Base-by-base conservation (phyloP, 2,797 vertebrate species). In the Phrynocephalus forsythii region DNA sequence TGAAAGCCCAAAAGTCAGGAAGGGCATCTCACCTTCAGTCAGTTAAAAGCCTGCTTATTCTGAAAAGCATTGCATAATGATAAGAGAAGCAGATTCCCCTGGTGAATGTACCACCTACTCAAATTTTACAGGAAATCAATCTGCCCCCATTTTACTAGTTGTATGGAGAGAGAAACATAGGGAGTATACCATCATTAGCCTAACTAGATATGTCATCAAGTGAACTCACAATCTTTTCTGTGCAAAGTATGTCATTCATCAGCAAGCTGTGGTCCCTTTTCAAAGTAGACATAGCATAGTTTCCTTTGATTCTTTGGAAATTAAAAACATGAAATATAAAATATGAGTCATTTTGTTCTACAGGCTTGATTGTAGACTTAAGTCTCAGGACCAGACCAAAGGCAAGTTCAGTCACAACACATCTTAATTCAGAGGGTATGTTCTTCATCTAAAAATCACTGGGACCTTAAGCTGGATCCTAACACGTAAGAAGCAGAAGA, bases 251-350 rank as follows among this genome's bases (percentile, higher is more conserved):
- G 20, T 85, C 10, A 20, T 30, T 38, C 52, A 16, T 18, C 44
- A 18, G 26, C 20, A 26, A 82, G 20, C 20, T n/a, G 16, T 56
- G 20, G 9, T 56, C 63, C 13, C n/a, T 68, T 15, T 15, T 26
- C 63, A 82, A 82, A 63, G n/a, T 5, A 33, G 18, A 63, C 18
- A 15, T 22, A 33, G n/a, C 10, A 3, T 0, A 38, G 4, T 66
- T 66, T 33, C 13, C 20, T 79, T 5, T 2, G 11, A 18, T 38
- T 5, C 0, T 60, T 72, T 0, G 73, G 11, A 79, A 0, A n/a
- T 60, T 13, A 15, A 44, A 85, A 33, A 11, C 3, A 18, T 79
- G 44, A 83, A 73, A 82, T 56, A 52, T 33, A 48, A 67, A 38
- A 1, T 5, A 76, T 52, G 6, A 66, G n/a, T 11, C 6, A 24